Base-by-base conservation (phyloP, 2,113 vertebrate genomes). In the Rhea americana region DNA sequence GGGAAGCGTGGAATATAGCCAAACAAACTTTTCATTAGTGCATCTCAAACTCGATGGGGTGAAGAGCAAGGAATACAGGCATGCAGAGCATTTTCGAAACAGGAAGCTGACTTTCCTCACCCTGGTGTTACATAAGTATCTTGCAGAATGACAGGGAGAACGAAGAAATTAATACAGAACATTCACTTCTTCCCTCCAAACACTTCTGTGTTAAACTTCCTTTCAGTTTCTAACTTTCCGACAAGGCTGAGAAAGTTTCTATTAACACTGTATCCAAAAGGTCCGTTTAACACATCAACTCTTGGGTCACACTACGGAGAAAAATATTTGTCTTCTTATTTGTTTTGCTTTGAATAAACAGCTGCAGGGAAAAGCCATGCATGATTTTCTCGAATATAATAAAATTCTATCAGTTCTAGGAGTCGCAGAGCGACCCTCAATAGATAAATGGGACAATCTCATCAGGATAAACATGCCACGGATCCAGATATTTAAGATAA, bases 271-370 rank as follows among this genome's bases (percentile, higher is more conserved):
- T 70, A 75, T 62, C 51, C n/a, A 68, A 68, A 35, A 62, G 55
- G 45, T 61, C 82, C 51, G 4, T 96, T 89, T 90, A 94, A 73
- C 68, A 55, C 50, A 72, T 80, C 70, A 85, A 11, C n/a, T 74
- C 91, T 78, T 7, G 68, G 43, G 59, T 80, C 63, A 37, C 22
- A 28, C 61, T 26, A 2, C 2, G 13, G 22, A 19, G 48, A 51
- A 13, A 51, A 74, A 48, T 4, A 32, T 35, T 35, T 35, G 7
- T 65, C 11, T 43, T 20, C 35, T 65, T 32, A 13, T 61, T 82
- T 2, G 7, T 82, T 91, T 70, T 76, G 22, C 43, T 86, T 71
- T 16, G 21, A 39, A 48, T 10, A 30, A n/a, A 25, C 4, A 48
- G 50, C 22, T 45, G 35, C 41, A 20, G 32, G 35, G 35, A 50